Evolutionary conservation across 2,888 invertebrate species (phyloP).

Genomic region (Automeris io): DNA sequence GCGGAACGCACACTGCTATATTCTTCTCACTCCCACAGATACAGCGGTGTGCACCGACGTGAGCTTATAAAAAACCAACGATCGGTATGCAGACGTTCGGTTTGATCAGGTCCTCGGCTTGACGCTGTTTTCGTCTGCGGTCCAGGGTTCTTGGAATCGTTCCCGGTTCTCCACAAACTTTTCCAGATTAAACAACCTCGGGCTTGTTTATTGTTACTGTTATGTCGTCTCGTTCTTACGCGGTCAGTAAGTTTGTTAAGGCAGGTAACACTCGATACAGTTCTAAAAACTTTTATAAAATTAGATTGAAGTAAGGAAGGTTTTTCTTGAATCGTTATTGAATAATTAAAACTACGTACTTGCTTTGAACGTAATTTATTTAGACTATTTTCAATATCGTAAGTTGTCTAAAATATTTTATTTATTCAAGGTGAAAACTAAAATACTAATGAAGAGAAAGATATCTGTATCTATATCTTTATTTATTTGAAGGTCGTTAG

Average conservation of each 20-base stretch:
- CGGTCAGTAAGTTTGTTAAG: background rate
- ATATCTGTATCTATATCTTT: too few species aligned
- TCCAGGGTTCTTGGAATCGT: conserved; percentile 56
- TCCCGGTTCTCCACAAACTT: conserved; percentile 33
- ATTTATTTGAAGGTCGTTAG: too few species aligned
- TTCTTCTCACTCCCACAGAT: conserved; percentile 42
- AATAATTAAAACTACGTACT: too few species aligned
- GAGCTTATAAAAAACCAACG: conserved; percentile 73
- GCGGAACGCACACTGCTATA: conserved; percentile 47
- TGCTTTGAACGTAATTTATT: too few species aligned
- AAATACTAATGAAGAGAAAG: too few species aligned
- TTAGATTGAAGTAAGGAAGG: too few species aligned
- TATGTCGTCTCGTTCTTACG: background rate
- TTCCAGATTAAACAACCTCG: background rate
- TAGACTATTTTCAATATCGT: too few species aligned
- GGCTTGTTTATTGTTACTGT: background rate
- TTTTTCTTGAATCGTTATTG: too few species aligned
- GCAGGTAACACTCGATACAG: background rate
- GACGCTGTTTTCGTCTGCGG: conserved; percentile 77
- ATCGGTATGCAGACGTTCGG: conserved; percentile 77
- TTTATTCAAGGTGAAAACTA: too few species aligned
- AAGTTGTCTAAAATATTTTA: too few species aligned
- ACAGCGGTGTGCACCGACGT: conserved; percentile 49
- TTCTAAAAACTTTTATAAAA: background rate
- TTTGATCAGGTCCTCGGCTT: conserved; percentile 75